These are phyloP conservation scores for Gallinago paraguaiae DNA, from an alignment of 2,113 vertebrate genomes.

Conservation along the genomic window DNA sequence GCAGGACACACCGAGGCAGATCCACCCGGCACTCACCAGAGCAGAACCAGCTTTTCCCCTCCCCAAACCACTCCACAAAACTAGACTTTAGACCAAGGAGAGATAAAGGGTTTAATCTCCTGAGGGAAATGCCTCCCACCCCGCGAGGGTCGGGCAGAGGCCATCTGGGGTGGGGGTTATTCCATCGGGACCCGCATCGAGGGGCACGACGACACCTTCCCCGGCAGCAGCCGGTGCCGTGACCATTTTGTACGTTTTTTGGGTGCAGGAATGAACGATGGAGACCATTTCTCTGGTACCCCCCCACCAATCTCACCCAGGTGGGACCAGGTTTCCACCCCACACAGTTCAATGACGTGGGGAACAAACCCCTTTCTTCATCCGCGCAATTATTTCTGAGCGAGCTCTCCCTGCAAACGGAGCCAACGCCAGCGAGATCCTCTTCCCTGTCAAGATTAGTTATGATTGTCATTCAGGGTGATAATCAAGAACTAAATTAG, in stretches of 20 bases:
- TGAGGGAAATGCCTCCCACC: not conserved
- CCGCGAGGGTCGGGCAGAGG: accelerated
- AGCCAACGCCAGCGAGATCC: not conserved
- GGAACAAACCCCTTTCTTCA: not conserved
- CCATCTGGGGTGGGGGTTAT: not conserved
- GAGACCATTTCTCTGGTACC: not conserved
- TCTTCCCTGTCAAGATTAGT: not conserved
- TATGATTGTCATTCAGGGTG: not conserved
- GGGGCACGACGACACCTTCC: not conserved
- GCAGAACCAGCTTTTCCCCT: not conserved
- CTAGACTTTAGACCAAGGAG: not conserved
- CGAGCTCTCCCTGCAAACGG: not conserved
- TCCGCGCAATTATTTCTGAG: not conserved
- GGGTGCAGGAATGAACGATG: accelerated
- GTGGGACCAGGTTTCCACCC: accelerated
- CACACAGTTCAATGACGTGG: accelerated
- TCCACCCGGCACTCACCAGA: not conserved
- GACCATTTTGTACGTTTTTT: accelerated
- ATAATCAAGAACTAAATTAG: not conserved
- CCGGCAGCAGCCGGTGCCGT: accelerated
- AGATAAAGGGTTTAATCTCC: not conserved
- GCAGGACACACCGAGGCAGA: not conserved
- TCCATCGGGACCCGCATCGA: not conserved
- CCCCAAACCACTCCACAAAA: not conserved
- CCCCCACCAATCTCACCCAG: accelerated